Base-by-base conservation (phyloP, 2,797 vertebrate species). In the Xiphorhynchus erythropygius region DNA sequence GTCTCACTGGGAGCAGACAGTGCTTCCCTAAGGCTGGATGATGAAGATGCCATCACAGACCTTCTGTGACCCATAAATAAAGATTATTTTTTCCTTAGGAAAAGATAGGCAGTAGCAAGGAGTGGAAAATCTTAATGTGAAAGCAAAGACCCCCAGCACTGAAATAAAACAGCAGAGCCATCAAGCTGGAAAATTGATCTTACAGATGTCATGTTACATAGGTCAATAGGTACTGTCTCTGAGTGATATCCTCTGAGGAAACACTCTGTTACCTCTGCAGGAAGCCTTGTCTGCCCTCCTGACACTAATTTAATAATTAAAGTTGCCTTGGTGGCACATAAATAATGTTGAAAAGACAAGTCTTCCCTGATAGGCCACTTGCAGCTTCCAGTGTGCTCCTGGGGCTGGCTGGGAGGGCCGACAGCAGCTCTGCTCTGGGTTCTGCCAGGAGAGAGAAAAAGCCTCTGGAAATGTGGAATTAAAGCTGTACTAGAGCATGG, bases 171-270 rank as follows among this genome's bases (percentile, higher is more conserved):
- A 8, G 52, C 52, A 53, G 52, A 53, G 30, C 52, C 52, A 53
- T 32, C 52, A 53, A 53, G 52, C 52, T 53, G 52, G 24, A 64
- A 83, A 57, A 80, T 18, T 96, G 95, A 79, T 96, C 87, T 90
- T 92, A 65, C 74, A 93, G 52, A 53, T 53, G 52, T 32, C 30
- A 53, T 32, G 8, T 76, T 94, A 94, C 97, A 87, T 97, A 96
- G 97, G 97, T 97, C 97, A 97, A 6, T 59, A 87, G 74, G 65
- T 89, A 44, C 83, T 93, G 93, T 75, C 75, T 13, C 69, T 64
- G 52, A 90, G 74, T 91, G 77, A n/a, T 92, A 90, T 96, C 44
- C 7, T 47, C 55, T 42, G 84, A 88, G 87, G 22, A 83, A 76
- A 93, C 74, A 42, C 52, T 52, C 70, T 86, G 84, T 71, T 55